Evolutionary conservation across 2,113 vertebrate genomes (phyloP).

Genomic region (Boleophthalmus pectinirostris): DNA sequence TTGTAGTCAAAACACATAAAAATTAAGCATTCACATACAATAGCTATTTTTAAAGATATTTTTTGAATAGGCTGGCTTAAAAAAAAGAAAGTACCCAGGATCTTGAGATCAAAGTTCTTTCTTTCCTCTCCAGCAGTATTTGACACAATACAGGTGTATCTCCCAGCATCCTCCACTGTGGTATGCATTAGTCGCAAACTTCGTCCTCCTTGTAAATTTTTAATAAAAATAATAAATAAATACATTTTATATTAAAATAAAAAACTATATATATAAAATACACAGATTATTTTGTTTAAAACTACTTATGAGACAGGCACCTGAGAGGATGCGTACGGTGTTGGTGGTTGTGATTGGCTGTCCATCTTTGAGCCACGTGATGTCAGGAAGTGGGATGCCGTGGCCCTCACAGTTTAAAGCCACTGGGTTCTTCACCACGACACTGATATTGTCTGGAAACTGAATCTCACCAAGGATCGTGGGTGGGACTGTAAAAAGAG

Average conservation of each 20-base stretch:
- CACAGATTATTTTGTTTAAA: neutral
- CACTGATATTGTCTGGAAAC: constrained; percentile 86
- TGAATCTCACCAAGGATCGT: constrained; percentile 79
- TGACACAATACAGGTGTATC: constrained; percentile 86
- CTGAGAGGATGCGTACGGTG: constrained; percentile 85
- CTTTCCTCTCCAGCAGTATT: constrained; percentile 88
- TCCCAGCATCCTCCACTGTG: constrained; percentile 80
- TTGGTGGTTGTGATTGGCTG: constrained; percentile 77
- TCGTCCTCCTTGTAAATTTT: constrained; percentile 81
- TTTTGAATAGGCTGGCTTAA: neutral
- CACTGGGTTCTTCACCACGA: constrained; percentile 89
- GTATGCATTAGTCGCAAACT: constrained; percentile 83
- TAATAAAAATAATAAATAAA: neutral
- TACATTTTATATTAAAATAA: no score
- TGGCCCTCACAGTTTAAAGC: constrained; percentile 89
- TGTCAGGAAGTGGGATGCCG: constrained; percentile 88
- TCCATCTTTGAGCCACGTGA: constrained; percentile 90
- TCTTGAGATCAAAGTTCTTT: constrained; percentile 85
- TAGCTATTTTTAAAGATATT: neutral
- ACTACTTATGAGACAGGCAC: constrained; percentile 60
- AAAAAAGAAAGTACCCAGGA: constrained; percentile 75
- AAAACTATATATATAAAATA: neutral
- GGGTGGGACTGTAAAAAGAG: constrained; percentile 81
- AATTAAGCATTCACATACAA: neutral
- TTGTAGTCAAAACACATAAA: neutral